These are phyloP conservation scores for Trilocha varians DNA, from an alignment of 2,888 invertebrate genomes.

Conservation along the genomic window DNA sequence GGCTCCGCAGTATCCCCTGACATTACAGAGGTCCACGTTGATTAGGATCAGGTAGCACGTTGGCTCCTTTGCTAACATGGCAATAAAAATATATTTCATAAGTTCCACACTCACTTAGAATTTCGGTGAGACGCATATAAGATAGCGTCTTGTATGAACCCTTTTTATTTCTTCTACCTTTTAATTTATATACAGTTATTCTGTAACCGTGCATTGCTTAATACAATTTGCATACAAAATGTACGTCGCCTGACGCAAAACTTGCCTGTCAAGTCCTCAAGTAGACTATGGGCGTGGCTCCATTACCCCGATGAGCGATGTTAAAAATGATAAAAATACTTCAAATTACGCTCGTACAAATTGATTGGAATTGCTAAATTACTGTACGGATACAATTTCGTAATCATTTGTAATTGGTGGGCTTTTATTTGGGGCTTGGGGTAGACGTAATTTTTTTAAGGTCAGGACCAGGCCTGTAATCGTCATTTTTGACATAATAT, in stretches of 20 bases:
- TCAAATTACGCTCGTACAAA: slow-evolving; percentile 25
- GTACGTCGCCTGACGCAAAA: background rate
- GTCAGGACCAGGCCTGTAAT: background rate
- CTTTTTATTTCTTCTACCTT: too few species aligned
- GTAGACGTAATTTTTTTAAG: background rate
- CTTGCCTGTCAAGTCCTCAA: background rate
- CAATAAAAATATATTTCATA: too few species aligned
- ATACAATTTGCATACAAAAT: background rate
- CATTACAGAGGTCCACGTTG: too few species aligned
- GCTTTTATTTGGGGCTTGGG: too few species aligned
- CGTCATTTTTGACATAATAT: background rate
- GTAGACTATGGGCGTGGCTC: slow-evolving; percentile 24
- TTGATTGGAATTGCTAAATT: slow-evolving; percentile 17
- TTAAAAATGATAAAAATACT: slow-evolving; percentile 20
- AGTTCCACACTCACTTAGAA: too few species aligned
- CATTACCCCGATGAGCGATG: slow-evolving; percentile 35
- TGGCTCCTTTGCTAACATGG: too few species aligned
- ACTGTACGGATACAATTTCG: background rate
- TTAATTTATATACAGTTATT: too few species aligned
- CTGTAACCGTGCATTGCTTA: too few species aligned
- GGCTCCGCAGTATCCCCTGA: too few species aligned
- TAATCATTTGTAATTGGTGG: background rate
- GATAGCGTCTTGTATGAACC: too few species aligned
- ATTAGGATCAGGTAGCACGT: too few species aligned
- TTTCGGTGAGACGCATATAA: too few species aligned